Percentiles rank a stretch among this genome's conserved stretches.
Evolutionary conservation across 2,888 invertebrate species (phyloP).

Genomic region (Suillia variegata): DNA sequence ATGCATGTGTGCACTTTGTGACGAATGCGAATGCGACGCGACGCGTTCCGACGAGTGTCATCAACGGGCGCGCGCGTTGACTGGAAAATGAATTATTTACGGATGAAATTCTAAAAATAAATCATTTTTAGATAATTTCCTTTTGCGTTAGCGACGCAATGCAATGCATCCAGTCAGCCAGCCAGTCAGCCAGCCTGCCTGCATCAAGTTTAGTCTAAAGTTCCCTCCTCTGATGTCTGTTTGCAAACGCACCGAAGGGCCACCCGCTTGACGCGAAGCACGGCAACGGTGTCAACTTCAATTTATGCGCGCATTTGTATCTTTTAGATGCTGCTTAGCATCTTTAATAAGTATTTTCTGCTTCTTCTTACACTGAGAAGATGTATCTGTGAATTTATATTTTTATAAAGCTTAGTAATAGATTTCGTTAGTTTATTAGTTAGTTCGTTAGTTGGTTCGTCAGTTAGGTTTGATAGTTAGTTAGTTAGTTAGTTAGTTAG

Average conservation of each 20-base stretch:
- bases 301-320: constrained; percentile 19
- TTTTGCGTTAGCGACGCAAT: background rate
- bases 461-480: too few relatives aligned
- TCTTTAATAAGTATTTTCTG: background rate
- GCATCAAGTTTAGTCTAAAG: too few relatives aligned
- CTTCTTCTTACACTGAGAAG: too few relatives aligned
- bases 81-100: constrained; percentile 53
- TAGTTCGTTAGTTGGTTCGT: too few relatives aligned
- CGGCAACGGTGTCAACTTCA: constrained; percentile 6
- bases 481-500: too few relatives aligned
- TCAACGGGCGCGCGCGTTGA: constrained; percentile 49
- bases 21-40: too few relatives aligned
- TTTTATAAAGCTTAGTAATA: too few relatives aligned
- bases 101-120: constrained; percentile 46
- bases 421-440: too few relatives aligned
- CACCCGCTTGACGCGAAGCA: background rate
- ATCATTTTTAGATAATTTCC: background rate
- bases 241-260: background rate
- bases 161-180: too few relatives aligned
- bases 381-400: background rate
- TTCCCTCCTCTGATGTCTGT: background rate
- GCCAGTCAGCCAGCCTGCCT: background rate
- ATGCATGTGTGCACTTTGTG: constrained; percentile 2
- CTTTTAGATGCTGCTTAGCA: constrained; percentile 16
- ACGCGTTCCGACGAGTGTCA: too few relatives aligned